phyloP scores from a whole-genome alignment of 2,888 invertebrate species.

The Nephrotoma appendiculata region DNA sequence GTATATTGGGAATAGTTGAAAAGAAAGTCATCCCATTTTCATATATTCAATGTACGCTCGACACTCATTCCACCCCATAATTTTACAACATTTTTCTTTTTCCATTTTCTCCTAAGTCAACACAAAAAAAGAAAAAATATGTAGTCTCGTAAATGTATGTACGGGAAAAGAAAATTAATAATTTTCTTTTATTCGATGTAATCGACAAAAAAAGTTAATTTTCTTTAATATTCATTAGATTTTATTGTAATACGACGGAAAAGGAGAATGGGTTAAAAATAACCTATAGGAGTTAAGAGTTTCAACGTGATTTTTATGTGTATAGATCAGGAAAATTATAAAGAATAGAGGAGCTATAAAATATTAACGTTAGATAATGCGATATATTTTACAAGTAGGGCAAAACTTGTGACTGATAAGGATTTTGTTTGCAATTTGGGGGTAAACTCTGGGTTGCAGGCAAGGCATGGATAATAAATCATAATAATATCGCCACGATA shows the following conservation, averaged over 20 bases:
- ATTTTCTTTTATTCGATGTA: neutral
- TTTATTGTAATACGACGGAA: neutral
- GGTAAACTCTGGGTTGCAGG: too few species aligned
- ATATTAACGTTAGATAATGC: too few species aligned
- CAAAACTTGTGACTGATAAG: too few species aligned
- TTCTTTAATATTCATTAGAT: neutral
- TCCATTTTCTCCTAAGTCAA: neutral
- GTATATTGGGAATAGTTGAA: neutral
- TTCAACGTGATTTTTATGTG: neutral
- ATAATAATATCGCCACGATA: too few species aligned
- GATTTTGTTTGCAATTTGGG: too few species aligned
- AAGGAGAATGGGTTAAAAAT: neutral
- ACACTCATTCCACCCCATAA: neutral
- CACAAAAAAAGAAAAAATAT: neutral
- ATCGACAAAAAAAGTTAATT: neutral
- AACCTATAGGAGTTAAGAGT: neutral
- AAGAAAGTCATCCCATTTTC: neutral
- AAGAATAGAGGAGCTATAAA: neutral
- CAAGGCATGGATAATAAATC: too few species aligned
- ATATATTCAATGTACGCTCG: neutral
- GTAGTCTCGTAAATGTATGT: neutral
- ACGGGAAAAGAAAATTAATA: neutral
- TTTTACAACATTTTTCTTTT: neutral
- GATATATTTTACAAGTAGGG: too few species aligned
- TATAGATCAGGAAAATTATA: neutral